A percentile compares a stretch with the other conserved stretches of the same genome.
Evolutionary conservation across 2,888 invertebrate species (phyloP).

Genomic region (Cheiracanthium punctorium): DNA sequence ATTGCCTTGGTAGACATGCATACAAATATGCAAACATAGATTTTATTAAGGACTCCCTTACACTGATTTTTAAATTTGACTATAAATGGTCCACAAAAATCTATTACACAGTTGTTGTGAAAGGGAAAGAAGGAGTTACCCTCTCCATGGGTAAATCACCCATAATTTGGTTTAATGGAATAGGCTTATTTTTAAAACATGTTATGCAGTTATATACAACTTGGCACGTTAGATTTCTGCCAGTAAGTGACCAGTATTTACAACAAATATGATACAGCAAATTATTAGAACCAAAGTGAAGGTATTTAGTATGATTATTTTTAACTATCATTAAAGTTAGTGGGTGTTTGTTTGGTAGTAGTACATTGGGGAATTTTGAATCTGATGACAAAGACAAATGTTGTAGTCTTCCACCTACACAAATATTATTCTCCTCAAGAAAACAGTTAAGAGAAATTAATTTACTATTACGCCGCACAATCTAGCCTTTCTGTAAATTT

Average conservation of each 20-base stretch:
- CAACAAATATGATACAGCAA: not conserved
- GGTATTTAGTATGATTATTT: not conserved
- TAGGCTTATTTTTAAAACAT: not conserved
- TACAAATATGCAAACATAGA: not conserved
- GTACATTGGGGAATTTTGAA: not conserved
- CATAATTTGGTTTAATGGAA: not conserved
- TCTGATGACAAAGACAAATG: no score
- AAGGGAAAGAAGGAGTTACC: not conserved
- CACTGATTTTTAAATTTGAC: constrained; percentile 4
- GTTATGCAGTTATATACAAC: constrained; percentile 20
- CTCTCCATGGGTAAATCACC: not conserved
- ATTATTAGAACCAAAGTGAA: not conserved
- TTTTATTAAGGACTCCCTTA: constrained; percentile 9
- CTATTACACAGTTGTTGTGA: not conserved
- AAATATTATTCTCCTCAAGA: not conserved
- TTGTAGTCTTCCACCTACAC: constrained; percentile 5
- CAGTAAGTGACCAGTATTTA: constrained; percentile 24
- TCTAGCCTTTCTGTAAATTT: not conserved
- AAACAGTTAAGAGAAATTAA: not conserved
- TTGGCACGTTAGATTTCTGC: not conserved
- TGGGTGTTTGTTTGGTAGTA: not conserved
- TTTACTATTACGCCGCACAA: not conserved
- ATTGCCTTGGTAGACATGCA: not conserved
- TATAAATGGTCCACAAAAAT: constrained; percentile 14
- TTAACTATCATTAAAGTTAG: not conserved